phyloP scores from a whole-genome alignment of 2,797 vertebrate genomes.

The Enteromius paludinosus region DNA sequence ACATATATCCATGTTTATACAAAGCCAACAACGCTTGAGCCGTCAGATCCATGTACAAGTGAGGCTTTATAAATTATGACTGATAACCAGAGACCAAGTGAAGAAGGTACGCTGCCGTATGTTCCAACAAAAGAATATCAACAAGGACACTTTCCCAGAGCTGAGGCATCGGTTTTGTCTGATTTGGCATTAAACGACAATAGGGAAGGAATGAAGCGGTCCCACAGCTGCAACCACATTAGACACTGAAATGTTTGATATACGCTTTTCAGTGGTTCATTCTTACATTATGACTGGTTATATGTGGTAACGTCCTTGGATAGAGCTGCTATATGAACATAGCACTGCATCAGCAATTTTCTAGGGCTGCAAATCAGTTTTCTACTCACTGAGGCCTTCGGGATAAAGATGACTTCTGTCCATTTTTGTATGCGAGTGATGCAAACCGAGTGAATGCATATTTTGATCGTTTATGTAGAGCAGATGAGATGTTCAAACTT shows the following conservation, averaged over 20 bases:
- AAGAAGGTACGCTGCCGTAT: background rate
- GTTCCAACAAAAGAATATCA: constrained; percentile 20
- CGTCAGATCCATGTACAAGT: background rate
- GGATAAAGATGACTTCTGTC: constrained; percentile 31
- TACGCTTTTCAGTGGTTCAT: constrained; percentile 3
- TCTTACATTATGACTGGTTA: constrained; percentile 1
- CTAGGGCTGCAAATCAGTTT: constrained; percentile 18
- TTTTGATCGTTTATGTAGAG: constrained; percentile 49
- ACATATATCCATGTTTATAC: constrained; percentile 17
- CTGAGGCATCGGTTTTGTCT: constrained; percentile 33
- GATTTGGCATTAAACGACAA: constrained; percentile 37
- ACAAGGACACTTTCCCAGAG: constrained; percentile 44
- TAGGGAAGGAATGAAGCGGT: constrained; percentile 6
- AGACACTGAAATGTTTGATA: constrained; percentile 3
- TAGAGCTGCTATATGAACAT: background rate
- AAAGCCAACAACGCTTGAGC: constrained; percentile 16
- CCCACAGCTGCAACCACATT: background rate
- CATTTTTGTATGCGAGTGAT: constrained; percentile 20
- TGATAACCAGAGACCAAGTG: constrained; percentile 3
- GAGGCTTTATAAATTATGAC: constrained; percentile 10
- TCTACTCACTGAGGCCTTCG: constrained; percentile 23
- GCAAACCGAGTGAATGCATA: constrained; percentile 50
- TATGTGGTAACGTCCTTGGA: background rate
- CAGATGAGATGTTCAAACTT: constrained; percentile 51
- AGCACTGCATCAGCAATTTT: constrained; percentile 19